These are phyloP conservation scores for Scalopus aquaticus DNA, from an alignment of 2,113 vertebrate species.

Conservation along the genomic window DNA sequence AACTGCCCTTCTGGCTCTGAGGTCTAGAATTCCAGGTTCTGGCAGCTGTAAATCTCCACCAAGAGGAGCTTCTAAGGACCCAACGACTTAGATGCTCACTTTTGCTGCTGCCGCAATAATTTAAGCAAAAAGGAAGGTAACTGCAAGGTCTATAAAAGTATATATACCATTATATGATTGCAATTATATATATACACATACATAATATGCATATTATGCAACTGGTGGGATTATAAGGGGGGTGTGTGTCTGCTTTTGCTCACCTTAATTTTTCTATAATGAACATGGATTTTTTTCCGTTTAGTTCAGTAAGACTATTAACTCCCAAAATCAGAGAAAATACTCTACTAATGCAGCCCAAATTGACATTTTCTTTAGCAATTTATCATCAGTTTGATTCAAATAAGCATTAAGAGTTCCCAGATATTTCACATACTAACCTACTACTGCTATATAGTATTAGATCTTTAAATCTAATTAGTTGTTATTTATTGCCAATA, in stretches of 20 bases:
- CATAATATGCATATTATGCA: background rate
- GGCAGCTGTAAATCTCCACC: background rate
- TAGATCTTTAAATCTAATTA: background rate
- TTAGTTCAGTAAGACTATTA: background rate
- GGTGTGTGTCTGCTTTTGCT: background rate
- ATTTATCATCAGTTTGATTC: background rate
- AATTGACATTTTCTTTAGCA: background rate
- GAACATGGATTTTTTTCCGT: background rate
- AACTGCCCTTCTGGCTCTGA: background rate
- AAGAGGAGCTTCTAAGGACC: background rate
- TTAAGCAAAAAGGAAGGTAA: slow-evolving; percentile 8
- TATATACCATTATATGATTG: background rate
- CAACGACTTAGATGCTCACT: background rate
- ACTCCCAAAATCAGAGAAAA: background rate
- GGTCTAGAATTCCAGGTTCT: background rate
- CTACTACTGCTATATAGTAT: background rate
- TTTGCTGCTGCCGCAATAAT: background rate
- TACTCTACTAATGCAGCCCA: background rate
- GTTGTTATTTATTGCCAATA: background rate
- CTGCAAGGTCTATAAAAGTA: background rate
- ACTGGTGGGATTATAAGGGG: background rate
- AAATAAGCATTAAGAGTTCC: background rate
- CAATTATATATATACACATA: background rate
- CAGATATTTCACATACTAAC: background rate
- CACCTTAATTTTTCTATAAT: slow-evolving; percentile 38